phyloP scores from a whole-genome alignment of 37 sponge, comb jelly and placozoan species.

The Diacarnus erythraeanus region DNA sequence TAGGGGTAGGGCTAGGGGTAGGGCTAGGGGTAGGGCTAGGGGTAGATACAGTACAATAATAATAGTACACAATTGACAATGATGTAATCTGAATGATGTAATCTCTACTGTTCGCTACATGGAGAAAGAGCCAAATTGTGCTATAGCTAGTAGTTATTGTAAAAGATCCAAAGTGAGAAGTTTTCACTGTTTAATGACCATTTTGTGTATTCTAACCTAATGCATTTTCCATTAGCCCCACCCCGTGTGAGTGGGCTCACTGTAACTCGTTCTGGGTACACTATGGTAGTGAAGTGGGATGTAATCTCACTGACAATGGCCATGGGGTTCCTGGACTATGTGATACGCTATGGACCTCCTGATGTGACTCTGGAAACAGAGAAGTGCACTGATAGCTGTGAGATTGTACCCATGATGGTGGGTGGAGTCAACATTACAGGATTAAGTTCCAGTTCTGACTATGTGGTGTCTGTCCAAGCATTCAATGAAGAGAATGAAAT shows the following conservation, averaged over 20 bases:
- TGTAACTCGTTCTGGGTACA: not conserved
- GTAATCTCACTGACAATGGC: slow-evolving; percentile 16
- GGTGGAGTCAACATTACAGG: slow-evolving; percentile 14
- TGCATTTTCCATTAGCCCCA: not conserved
- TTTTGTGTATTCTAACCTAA: too few relatives aligned
- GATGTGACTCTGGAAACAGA: not conserved
- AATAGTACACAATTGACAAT: too few relatives aligned
- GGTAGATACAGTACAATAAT: too few relatives aligned
- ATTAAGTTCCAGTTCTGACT: slow-evolving; percentile 7
- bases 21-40: too few relatives aligned
- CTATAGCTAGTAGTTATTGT: not conserved
- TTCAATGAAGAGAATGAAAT: slow-evolving; percentile 13
- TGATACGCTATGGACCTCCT: slow-evolving; percentile 1
- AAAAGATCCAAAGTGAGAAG: too few relatives aligned
- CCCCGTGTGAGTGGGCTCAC: not conserved
- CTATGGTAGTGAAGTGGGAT: slow-evolving; percentile 16
- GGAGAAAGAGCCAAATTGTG: not conserved
- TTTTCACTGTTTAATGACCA: not conserved
- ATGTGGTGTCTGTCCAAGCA: not conserved
- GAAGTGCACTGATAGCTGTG: not conserved
- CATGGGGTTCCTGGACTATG: slow-evolving; percentile 25
- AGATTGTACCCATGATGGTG: slow-evolving; percentile 1
- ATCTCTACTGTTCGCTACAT: too few relatives aligned
- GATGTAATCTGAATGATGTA: too few relatives aligned
- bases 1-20: not conserved